Conservation (phyloP, 2,797 vertebrate species). For the Manis javanica region DNA sequence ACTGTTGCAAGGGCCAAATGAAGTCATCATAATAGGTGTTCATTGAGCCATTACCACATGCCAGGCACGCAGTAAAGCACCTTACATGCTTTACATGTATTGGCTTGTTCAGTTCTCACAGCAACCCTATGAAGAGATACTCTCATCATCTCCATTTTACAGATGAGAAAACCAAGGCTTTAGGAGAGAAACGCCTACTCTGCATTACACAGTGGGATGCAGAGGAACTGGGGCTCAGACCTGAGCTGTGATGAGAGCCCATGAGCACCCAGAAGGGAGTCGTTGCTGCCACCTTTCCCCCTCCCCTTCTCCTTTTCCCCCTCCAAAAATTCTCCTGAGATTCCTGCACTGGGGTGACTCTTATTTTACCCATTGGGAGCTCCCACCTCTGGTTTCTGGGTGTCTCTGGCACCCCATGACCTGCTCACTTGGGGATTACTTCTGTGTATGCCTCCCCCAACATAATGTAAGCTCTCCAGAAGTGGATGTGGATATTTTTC, state of each 20-base stretch:
- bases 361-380: neutral
- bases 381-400: neutral
- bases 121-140: neutral
- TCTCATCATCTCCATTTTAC: neutral
- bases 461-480: neutral
- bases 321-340: neutral
- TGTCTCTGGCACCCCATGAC: neutral
- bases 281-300: neutral
- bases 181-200: neutral
- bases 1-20: neutral
- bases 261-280: neutral
- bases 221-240: neutral
- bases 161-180: constrained; percentile 4
- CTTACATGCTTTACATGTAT: neutral
- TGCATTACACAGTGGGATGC: neutral
- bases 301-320: neutral
- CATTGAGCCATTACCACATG: neutral
- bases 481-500: neutral
- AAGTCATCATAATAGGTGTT: neutral
- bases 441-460: neutral
- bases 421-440: neutral
- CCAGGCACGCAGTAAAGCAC: neutral
- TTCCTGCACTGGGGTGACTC: neutral
- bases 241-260: too few species aligned
- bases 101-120: neutral